Evolutionary conservation across 2,797 vertebrate genomes (phyloP).

Genomic region (Xiphorhynchus erythropygius): DNA sequence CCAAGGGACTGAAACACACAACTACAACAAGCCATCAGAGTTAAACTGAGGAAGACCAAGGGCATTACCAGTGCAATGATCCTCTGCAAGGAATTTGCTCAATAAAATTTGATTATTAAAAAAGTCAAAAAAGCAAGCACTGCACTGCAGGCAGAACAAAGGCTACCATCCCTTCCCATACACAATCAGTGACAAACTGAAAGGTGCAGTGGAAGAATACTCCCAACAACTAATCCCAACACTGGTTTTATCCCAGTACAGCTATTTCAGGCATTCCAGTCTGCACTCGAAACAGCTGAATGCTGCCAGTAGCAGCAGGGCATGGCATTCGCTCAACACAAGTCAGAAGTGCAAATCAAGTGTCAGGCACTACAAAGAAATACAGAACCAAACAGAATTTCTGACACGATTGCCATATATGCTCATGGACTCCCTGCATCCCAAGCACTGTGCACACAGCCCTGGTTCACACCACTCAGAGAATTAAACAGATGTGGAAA

Average conservation of each 20-base stretch:
- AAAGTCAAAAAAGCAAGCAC: background rate
- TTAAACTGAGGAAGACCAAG: background rate
- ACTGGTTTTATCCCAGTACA: background rate
- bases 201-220: background rate
- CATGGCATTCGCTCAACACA: background rate
- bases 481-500: background rate
- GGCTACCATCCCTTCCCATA: background rate
- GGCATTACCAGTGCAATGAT: background rate
- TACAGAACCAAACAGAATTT: background rate
- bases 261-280: background rate
- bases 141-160: background rate
- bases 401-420: background rate
- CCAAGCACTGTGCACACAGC: background rate
- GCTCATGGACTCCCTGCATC: rapidly evolving
- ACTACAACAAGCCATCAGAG: background rate
- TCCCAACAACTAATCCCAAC: background rate
- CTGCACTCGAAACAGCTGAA: background rate
- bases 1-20: background rate
- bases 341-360: slow-evolving; percentile 21
- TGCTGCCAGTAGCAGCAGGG: background rate
- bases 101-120: background rate
- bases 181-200: background rate
- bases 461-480: background rate
- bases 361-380: background rate
- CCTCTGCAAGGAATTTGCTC: background rate